A percentile compares a stretch with the other conserved stretches of the same genome.
phyloP scores from a whole-genome alignment of 1,140 invertebrate species.

The Drosophila sproati region DNA sequence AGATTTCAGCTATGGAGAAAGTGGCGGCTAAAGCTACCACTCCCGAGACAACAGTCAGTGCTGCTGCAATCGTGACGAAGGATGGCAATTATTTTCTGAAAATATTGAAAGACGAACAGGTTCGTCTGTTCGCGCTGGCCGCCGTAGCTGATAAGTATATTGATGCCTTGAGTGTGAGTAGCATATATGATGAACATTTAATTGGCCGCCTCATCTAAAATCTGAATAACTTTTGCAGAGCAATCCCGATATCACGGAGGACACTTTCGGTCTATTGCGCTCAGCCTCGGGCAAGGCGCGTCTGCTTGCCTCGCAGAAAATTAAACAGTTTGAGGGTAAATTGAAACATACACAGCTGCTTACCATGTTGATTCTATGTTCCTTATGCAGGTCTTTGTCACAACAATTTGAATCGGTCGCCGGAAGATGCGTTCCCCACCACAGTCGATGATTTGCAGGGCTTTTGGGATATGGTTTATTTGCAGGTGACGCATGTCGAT shows the following conservation, averaged over 20 bases:
- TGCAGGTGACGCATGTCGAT: conserved; percentile 94
- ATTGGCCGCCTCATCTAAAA: background rate
- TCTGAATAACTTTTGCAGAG: conserved; percentile 40
- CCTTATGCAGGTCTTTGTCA: conserved; percentile 86
- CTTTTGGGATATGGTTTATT: conserved; percentile 98
- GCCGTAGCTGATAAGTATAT: conserved; percentile 89
- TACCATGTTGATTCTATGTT: background rate
- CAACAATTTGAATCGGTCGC: conserved; percentile 88
- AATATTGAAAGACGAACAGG: conserved; percentile 90
- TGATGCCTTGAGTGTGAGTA: conserved; percentile 85
- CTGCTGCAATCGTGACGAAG: background rate
- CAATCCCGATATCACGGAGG: conserved; percentile 88
- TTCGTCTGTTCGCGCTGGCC: conserved; percentile 88
- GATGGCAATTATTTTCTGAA: conserved; percentile 92
- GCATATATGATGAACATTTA: conserved; percentile 1
- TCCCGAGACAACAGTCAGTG: background rate
- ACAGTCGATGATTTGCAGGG: conserved; percentile 95
- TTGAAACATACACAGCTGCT: background rate
- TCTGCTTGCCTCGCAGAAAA: conserved; percentile 95
- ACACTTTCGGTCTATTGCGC: conserved; percentile 92
- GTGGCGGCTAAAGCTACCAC: background rate
- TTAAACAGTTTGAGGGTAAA: conserved; percentile 95
- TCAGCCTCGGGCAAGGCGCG: conserved; percentile 96
- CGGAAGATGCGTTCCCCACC: conserved; percentile 93
- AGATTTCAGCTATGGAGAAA: background rate